Evolutionary conservation across 2,797 vertebrate genomes (phyloP), one percentile per base, ranked within the genome.

Genomic region (Phrynocephalus guinanensis): DNA sequence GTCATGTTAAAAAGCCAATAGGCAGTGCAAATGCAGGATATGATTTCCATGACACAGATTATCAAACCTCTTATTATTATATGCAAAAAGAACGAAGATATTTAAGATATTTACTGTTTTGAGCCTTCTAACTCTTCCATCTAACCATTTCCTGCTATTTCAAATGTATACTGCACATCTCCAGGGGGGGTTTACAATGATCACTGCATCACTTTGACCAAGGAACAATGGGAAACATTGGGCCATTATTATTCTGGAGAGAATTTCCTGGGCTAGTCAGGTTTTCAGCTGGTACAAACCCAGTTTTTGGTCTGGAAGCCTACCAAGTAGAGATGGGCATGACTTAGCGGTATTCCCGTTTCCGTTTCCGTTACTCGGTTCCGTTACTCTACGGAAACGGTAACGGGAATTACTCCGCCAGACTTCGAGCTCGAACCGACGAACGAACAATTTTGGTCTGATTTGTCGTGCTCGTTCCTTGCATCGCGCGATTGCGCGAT

Each of bases 41-140:
- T 85, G 48, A 52, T 86, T 86, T 86, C 48, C 30, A 71, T 79
- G 71, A 79, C 30, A 60, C 60, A 85, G 73, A 78, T 85, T 30
- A 86, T 56, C 33, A 71, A 48, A 1, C n/a, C 48, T 52, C 48
- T 79, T 60, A 52, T 48, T 56, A 38, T 68, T 56, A 86, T 48
- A 56, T 71, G 48, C 66, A 71, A 79, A 85, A 13, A 72, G 52
- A 18, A n/a, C 11, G 22, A 63, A 33, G n/a, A 30, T 22, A n/a
- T 20, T 85, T n/a, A 48, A 86, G 38, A 79, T 79, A 79, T 86
- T 78, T 70, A 79, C 66, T 71, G 84, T 38, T 86, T 33, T 70
- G 78, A 85, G 30, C 84, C 75, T 70, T 78, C 30, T 86, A 79
- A 79, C 20, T 71, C 33, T 71, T 86, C 66, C 48, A 79, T 38